phyloP scores from a whole-genome alignment of 2,113 vertebrate species.

The Chaenocephalus aceratus region DNA sequence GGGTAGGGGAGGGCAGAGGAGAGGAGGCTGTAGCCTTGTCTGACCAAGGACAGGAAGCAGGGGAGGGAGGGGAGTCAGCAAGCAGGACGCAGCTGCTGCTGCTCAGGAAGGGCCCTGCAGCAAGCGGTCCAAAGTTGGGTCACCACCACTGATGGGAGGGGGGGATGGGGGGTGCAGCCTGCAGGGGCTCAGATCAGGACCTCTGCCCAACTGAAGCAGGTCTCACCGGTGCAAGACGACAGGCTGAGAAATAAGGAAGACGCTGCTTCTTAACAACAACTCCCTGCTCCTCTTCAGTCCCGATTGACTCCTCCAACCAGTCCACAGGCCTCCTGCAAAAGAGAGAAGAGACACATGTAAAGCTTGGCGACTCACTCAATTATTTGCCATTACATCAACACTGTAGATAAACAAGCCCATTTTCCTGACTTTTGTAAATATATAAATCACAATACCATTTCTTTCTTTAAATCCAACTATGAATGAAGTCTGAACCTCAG shows the following conservation, averaged over 20 bases:
- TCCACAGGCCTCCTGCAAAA: slow-evolving; percentile 49
- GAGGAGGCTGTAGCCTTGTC: slow-evolving; percentile 78
- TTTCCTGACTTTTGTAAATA: slow-evolving; percentile 1
- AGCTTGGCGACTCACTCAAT: neutral
- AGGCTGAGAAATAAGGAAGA: slow-evolving; percentile 31
- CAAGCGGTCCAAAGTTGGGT: slow-evolving; percentile 75
- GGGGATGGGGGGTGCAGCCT: slow-evolving; percentile 44
- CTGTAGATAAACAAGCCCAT: neutral
- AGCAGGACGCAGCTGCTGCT: slow-evolving; percentile 87
- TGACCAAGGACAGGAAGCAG: slow-evolving; percentile 86
- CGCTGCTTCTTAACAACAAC: slow-evolving; percentile 20
- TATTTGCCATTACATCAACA: neutral
- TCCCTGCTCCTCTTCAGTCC: slow-evolving; percentile 21
- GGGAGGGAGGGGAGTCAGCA: slow-evolving; percentile 76
- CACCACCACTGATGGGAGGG: slow-evolving; percentile 62
- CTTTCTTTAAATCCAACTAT: neutral
- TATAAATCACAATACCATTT: neutral
- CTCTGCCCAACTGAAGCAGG: slow-evolving; percentile 43
- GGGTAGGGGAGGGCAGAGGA: slow-evolving; percentile 58
- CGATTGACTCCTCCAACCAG: slow-evolving; percentile 5
- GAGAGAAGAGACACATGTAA: neutral
- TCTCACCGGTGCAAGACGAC: slow-evolving; percentile 34
- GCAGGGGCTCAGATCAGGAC: slow-evolving; percentile 55
- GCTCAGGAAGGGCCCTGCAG: slow-evolving; percentile 83
- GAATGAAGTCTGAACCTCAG: neutral